Conservation (phyloP, 2,797 vertebrate genomes). For the Mareca strepera region DNA sequence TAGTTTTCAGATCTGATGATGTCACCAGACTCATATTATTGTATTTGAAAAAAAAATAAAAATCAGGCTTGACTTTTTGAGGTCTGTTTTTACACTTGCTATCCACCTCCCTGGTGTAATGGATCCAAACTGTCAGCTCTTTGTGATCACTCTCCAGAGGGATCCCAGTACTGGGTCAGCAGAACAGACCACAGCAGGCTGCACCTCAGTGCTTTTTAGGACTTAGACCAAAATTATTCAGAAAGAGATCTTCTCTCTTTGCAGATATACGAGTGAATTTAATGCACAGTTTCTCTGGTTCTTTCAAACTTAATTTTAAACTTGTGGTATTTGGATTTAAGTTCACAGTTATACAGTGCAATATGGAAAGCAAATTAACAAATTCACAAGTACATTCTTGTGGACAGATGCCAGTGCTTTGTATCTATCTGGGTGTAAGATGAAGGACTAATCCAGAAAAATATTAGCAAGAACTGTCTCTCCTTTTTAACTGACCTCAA, state of each 20-base stretch:
- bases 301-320: conserved; percentile 19
- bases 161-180: conserved; percentile 8
- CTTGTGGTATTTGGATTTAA: not conserved
- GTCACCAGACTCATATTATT: conserved; percentile 55
- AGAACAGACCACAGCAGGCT: not conserved
- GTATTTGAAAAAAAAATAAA: conserved; percentile 35
- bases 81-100: conserved; percentile 63
- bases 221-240: not conserved
- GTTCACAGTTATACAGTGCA: not conserved
- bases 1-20: conserved; percentile 69
- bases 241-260: not conserved
- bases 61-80: conserved; percentile 27
- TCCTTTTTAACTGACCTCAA: conserved; percentile 38
- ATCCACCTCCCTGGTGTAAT: conserved; percentile 14
- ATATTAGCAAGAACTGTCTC: conserved; percentile 14
- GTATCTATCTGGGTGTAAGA: not conserved
- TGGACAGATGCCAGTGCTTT: conserved; percentile 31
- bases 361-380: conserved; percentile 54
- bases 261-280: not conserved
- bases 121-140: conserved; percentile 32
- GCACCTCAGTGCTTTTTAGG: not conserved
- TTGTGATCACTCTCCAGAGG: conserved; percentile 47
- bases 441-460: not conserved
- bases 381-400: conserved; percentile 29
- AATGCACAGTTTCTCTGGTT: not conserved